Evolutionary conservation across 2,888 invertebrate species (phyloP).

Genomic region (Rhamnusium bicolor): DNA sequence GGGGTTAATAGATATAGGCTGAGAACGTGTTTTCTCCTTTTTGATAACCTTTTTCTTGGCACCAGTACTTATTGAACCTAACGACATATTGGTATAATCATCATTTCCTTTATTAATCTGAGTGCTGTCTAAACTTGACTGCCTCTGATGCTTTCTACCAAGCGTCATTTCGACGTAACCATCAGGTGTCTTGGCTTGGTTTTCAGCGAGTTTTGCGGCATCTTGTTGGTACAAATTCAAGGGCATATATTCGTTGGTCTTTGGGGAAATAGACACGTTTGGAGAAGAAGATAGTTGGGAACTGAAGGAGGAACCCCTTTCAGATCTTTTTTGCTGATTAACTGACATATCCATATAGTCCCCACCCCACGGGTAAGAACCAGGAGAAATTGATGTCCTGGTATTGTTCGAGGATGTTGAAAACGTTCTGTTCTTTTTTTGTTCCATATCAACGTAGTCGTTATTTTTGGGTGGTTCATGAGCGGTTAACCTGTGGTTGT

Average conservation of each 20-base stretch:
- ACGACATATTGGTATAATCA: constrained; percentile 74
- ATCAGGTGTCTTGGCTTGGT: constrained; percentile 70
- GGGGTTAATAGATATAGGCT: constrained; percentile 78
- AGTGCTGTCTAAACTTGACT: constrained; percentile 64
- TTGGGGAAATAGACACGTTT: constrained; percentile 41
- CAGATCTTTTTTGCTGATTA: constrained; percentile 22
- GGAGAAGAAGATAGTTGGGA: constrained; percentile 53
- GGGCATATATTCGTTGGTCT: constrained; percentile 68
- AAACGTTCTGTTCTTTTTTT: constrained; percentile 38
- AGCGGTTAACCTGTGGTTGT: constrained; percentile 32
- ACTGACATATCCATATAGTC: constrained; percentile 70
- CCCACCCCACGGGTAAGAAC: constrained; percentile 39
- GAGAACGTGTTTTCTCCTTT: constrained; percentile 70
- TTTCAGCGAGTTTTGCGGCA: constrained; percentile 44
- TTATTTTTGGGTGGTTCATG: constrained; percentile 37
- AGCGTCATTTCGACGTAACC: constrained; percentile 81
- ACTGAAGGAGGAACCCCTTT: constrained; percentile 37
- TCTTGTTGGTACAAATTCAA: constrained; percentile 69
- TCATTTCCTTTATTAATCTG: constrained; percentile 62
- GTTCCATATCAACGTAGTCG: constrained; percentile 55
- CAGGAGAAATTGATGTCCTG: constrained; percentile 42
- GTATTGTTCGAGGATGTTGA: constrained; percentile 35
- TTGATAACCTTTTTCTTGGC: constrained; percentile 56
- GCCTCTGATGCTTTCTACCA: constrained; percentile 63
- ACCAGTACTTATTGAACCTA: constrained; percentile 55